phyloP scores from a whole-genome alignment of 2,797 vertebrate genomes.

The Danio jaintianensis region DNA sequence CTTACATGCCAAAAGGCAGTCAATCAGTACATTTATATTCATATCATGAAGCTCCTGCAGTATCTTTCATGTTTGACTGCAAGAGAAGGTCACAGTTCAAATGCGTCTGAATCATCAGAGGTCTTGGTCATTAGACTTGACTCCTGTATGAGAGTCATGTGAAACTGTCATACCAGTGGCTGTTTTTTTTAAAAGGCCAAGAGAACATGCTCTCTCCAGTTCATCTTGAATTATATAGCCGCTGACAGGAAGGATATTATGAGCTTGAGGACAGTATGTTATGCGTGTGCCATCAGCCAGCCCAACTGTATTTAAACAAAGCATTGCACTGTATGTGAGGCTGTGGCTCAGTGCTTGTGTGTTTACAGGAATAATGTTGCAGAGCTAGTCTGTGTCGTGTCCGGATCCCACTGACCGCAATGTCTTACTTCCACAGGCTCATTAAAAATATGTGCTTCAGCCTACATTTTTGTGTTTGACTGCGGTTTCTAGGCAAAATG shows the following conservation, averaged over 20 bases:
- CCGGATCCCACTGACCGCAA: neutral
- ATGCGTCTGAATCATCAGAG: neutral
- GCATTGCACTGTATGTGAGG: neutral
- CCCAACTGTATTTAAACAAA: neutral
- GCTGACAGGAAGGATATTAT: slow-evolving; percentile 45
- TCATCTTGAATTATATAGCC: slow-evolving; percentile 36
- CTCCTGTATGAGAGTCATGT: slow-evolving; percentile 19
- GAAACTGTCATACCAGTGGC: slow-evolving; percentile 23
- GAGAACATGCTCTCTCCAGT: slow-evolving; percentile 2
- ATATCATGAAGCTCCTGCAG: neutral
- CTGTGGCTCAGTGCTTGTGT: neutral
- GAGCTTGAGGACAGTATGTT: slow-evolving; percentile 29
- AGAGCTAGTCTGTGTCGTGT: neutral
- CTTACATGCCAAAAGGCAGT: neutral
- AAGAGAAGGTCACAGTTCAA: slow-evolving; percentile 26
- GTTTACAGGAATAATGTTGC: neutral
- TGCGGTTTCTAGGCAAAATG: too few species aligned
- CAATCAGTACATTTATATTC: neutral
- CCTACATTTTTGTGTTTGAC: too few species aligned
- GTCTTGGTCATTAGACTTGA: slow-evolving; percentile 23
- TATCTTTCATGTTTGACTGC: slow-evolving; percentile 9
- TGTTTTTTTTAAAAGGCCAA: slow-evolving; percentile 43
- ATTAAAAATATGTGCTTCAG: too few species aligned
- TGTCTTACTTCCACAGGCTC: neutral
- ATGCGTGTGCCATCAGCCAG: neutral